Evolutionary conservation across 1,140 invertebrate species (phyloP).

Genomic region (Leptopilina clavipes): DNA sequence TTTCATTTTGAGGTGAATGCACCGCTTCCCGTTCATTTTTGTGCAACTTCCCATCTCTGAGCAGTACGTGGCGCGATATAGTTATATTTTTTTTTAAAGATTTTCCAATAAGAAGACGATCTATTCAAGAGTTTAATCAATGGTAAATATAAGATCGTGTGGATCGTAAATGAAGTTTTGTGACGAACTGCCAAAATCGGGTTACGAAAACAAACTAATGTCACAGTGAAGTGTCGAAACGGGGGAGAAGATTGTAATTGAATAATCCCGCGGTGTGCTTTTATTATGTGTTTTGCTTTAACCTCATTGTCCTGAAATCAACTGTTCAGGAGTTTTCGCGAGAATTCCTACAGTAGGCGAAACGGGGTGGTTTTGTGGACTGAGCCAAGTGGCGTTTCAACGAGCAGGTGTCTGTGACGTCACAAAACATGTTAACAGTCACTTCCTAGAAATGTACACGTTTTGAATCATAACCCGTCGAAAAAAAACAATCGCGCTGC

Average conservation of each 20-base stretch:
- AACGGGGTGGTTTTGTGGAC: constrained; percentile 9
- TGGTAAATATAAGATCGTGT: constrained; percentile 4
- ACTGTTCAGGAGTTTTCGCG: background rate
- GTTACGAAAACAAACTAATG: constrained; percentile 28
- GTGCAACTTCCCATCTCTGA: too few species aligned
- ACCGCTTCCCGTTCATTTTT: too few species aligned
- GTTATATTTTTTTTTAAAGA: too few species aligned
- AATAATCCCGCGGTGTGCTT: background rate
- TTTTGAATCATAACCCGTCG: constrained; percentile 45
- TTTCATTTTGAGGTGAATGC: too few species aligned
- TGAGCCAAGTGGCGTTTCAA: constrained; percentile 18
- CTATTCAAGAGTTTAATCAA: background rate
- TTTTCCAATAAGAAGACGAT: background rate
- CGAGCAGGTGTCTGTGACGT: constrained; percentile 51
- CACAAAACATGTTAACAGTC: constrained; percentile 49
- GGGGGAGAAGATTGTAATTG: background rate
- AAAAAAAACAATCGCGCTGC: background rate
- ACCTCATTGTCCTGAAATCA: background rate
- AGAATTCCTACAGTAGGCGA: too few species aligned
- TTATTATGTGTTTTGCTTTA: background rate
- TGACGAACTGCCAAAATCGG: background rate
- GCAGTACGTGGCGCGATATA: too few species aligned
- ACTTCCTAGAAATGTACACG: constrained; percentile 51
- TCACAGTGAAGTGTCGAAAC: constrained; percentile 13
- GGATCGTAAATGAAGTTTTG: background rate